Base-by-base conservation (phyloP, 2,888 invertebrate genomes). In the Drosophila maculinotata region DNA sequence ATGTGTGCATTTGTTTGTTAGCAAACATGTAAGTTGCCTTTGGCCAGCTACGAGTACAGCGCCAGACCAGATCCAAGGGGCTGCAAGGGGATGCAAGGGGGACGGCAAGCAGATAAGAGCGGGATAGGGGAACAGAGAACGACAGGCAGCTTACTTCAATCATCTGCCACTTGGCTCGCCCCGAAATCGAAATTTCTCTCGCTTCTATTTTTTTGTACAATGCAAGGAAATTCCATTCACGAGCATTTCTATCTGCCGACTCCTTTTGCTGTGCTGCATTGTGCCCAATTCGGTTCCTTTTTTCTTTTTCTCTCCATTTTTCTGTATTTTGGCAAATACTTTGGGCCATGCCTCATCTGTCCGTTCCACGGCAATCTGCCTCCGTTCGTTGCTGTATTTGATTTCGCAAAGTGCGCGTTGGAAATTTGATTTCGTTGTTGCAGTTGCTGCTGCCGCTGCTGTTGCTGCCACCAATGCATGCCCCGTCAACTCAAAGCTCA, bases 1-100 rank as follows among this genome's bases (percentile, higher is more conserved):
- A 80, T 74, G 74, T 65, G 60, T 77, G 80, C 86, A 86, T 86
- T 86, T 81, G 80, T 81, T 81, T 81, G 80, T 81, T 83, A 86
- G 84, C 80, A 81, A 81, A 81, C 80, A 81, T 86, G 80, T 86
- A 81, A 86, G 80, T 83, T 81, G 80, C 87, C 80, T 86, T 86
- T 81, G 80, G 80, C 80, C 79, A 78, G 64, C 69, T 66, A 59
- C 72, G 48, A 42, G 47, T 38, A 33, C 35, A 51, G 42, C 35
- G 41, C 2, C 25, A 35, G 57, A 38, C 49, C 25, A 35, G 57
- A 38, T 45, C 33, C 52, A 23, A 42, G 39, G 56, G 52, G 38
- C 47, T 42, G 17, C 39, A 45, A 44, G 38, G 23, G 48, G 12
- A 5, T 25, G 1, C 35, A 20, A 39, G 10, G 44, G 44, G 9